phyloP scores from a whole-genome alignment of 2,113 vertebrate species.

The Bos javanicus region DNA sequence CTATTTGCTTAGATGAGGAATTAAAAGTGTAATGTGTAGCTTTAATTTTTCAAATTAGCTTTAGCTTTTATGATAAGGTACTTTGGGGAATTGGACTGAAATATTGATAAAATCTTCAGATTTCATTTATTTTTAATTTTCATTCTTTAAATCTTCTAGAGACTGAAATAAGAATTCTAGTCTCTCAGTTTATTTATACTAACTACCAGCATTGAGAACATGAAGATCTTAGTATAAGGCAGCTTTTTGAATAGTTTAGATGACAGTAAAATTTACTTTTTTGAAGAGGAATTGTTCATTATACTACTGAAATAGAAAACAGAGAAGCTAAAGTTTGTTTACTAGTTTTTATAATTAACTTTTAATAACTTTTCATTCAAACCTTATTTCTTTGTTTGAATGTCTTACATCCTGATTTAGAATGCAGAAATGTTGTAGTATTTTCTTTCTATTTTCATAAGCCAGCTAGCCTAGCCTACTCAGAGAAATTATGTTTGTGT shows the following conservation, averaged over 20 bases:
- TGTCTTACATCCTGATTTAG: not conserved
- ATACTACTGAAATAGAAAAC: not conserved
- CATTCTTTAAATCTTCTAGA: not conserved
- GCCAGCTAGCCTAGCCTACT: not conserved
- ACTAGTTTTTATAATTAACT: conserved; percentile 13
- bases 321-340: not conserved
- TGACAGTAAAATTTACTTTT: not conserved
- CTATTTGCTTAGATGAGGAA: not conserved
- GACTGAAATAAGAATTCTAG: not conserved
- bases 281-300: not conserved
- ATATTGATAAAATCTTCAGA: not conserved
- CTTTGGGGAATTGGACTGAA: not conserved
- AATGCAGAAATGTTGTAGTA: not conserved
- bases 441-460: not conserved
- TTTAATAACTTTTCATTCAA: conserved; percentile 17
- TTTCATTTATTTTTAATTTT: conserved; percentile 20
- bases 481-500: conserved; percentile 29
- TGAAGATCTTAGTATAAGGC: not conserved
- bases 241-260: conserved; percentile 10
- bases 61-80: not conserved
- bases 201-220: not conserved
- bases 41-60: conserved; percentile 38
- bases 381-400: not conserved
- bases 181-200: not conserved
- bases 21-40: not conserved